Evolutionary conservation across 2,797 vertebrate species (phyloP).

Genomic region (Adelosebastes latens): DNA sequence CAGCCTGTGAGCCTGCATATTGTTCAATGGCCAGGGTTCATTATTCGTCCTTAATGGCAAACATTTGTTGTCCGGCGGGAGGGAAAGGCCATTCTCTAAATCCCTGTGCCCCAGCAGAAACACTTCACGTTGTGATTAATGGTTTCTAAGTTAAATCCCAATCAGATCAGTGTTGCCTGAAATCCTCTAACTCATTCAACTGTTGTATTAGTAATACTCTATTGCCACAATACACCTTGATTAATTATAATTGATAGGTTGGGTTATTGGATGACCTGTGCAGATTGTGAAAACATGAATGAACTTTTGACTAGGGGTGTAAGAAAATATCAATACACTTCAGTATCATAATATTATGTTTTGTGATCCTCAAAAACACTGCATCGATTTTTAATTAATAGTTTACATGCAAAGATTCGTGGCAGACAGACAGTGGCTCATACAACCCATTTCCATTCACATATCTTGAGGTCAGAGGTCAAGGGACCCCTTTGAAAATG

Average conservation of each 20-base stretch:
- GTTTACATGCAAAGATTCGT: background rate
- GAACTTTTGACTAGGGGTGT: background rate
- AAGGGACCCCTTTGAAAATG: too few species aligned
- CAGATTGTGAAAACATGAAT: background rate
- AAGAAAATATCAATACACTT: background rate
- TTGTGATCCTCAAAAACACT: too few species aligned
- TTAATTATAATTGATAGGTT: conserved; percentile 7
- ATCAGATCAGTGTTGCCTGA: conserved; percentile 44
- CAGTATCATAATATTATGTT: too few species aligned
- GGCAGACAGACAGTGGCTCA: too few species aligned
- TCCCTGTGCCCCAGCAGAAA: conserved; percentile 20
- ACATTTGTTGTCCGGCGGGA: conserved; percentile 60
- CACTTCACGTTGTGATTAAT: conserved; percentile 65
- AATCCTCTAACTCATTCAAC: conserved; percentile 53
- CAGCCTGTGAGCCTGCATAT: conserved; percentile 35
- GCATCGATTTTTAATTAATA: background rate
- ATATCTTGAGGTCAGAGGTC: too few species aligned
- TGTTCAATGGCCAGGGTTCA: conserved; percentile 60
- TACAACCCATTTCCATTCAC: too few species aligned
- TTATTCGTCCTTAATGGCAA: conserved; percentile 65
- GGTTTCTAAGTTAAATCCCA: conserved; percentile 59
- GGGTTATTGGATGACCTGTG: background rate
- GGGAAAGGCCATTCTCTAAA: conserved; percentile 53
- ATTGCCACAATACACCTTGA: background rate
- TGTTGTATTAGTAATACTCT: conserved; percentile 53